Percentiles rank a stretch among this genome's conserved stretches.
These are phyloP conservation scores for silkworm (Bombyx mori) DNA, from an alignment of 1,140 invertebrate genomes.

Conservation along the genomic window DNA sequence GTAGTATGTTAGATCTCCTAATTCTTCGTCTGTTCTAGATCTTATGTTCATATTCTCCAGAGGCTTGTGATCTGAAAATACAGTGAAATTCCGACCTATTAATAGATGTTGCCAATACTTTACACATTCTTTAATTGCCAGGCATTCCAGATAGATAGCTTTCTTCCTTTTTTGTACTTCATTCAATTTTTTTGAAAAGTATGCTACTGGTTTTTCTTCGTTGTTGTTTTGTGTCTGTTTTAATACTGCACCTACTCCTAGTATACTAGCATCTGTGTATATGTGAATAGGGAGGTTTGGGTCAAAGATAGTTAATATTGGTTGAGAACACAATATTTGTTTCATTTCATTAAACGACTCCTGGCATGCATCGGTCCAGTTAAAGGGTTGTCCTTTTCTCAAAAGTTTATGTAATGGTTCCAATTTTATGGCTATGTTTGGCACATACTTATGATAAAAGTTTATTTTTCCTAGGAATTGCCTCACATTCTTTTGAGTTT, in stretches of 20 bases:
- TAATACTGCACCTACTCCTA: conserved; percentile 42
- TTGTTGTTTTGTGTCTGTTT: conserved; percentile 20
- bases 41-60: conserved; percentile 15
- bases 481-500: conserved; percentile 21
- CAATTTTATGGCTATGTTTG: conserved; percentile 15
- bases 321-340: conserved; percentile 35
- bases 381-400: conserved; percentile 36
- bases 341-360: conserved; percentile 40
- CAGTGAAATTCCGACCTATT: conserved; percentile 42
- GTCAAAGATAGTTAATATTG: conserved; percentile 39
- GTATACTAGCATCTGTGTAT: conserved; percentile 37
- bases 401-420: conserved; percentile 28
- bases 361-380: conserved; percentile 32
- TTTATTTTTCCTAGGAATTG: conserved; percentile 26
- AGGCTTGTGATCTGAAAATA: conserved; percentile 36
- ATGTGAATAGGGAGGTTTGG: conserved; percentile 33
- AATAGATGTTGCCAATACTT: conserved; percentile 52
- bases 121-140: conserved; percentile 45
- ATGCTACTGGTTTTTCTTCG: conserved; percentile 20
- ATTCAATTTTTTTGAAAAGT: conserved; percentile 26
- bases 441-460: conserved; percentile 1
- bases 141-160: conserved; percentile 15
- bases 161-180: conserved; percentile 18
- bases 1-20: conserved; percentile 3
- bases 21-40: neutral